Conservation (phyloP, 2,888 invertebrate genomes). For the Rhagonycha lutea region DNA sequence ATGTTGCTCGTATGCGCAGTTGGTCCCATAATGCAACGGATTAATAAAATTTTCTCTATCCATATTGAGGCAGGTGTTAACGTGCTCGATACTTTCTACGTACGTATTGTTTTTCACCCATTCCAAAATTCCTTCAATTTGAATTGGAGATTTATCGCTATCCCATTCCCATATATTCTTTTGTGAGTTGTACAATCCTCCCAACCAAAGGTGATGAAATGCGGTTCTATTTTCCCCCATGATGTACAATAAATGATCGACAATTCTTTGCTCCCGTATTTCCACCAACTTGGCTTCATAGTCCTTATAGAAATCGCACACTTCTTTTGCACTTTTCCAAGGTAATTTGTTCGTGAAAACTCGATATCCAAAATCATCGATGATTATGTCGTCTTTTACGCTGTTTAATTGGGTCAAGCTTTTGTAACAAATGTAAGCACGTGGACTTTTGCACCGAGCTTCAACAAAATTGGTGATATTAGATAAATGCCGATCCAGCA, state of each 20-base stretch:
- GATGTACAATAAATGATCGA: constrained; percentile 1
- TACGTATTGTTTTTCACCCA: constrained; percentile 1
- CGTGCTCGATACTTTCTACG: background rate
- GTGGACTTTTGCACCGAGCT: constrained; percentile 57
- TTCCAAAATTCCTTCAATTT: background rate
- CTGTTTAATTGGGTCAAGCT: background rate
- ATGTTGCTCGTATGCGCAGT: background rate
- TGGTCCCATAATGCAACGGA: constrained; percentile 55
- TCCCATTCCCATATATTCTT: background rate
- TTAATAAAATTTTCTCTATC: constrained; percentile 58
- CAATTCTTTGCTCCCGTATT: background rate
- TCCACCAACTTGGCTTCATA: background rate
- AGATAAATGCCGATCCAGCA: constrained; percentile 57
- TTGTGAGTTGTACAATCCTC: background rate
- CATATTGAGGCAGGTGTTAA: constrained; percentile 46
- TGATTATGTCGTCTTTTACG: background rate
- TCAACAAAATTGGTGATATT: constrained; percentile 57
- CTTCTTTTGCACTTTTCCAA: constrained; percentile 1
- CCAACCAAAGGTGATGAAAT: constrained; percentile 18
- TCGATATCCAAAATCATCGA: constrained; percentile 10
- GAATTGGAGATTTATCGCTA: background rate
- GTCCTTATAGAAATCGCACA: background rate
- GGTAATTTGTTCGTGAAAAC: background rate
- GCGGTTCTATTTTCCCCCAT: constrained; percentile 23
- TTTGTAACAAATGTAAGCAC: constrained; percentile 59